Conservation (phyloP, 2,888 invertebrate species). For the Cyaniris semiargus region DNA sequence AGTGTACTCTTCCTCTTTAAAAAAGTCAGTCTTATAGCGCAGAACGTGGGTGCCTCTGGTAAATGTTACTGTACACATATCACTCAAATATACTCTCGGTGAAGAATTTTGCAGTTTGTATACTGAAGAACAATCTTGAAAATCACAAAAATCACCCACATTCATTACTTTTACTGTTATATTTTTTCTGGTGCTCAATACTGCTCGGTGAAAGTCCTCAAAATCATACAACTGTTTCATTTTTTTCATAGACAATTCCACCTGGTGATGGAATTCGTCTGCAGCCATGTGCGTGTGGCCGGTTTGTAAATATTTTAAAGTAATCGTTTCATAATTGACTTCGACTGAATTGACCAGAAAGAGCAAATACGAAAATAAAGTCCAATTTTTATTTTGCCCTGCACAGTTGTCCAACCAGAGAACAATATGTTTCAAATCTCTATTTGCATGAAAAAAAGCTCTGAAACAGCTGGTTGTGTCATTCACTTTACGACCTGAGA, state of each 20-base stretch:
- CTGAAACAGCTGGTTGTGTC: constrained; percentile 41
- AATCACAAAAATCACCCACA: constrained; percentile 38
- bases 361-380: constrained; percentile 42
- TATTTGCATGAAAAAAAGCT: constrained; percentile 38
- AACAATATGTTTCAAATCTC: constrained; percentile 37
- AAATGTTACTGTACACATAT: constrained; percentile 37
- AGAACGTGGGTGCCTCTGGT: constrained; percentile 35
- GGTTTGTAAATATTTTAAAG: constrained; percentile 38
- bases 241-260: constrained; percentile 46
- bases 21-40: constrained; percentile 36
- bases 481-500: constrained; percentile 39
- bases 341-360: constrained; percentile 32
- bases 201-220: constrained; percentile 36
- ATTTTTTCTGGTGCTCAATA: constrained; percentile 38
- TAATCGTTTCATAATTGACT: constrained; percentile 38
- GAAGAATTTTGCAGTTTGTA: constrained; percentile 42
- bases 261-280: constrained; percentile 50
- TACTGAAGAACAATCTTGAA: constrained; percentile 43
- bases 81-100: constrained; percentile 37
- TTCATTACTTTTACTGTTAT: constrained; percentile 43
- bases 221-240: constrained; percentile 38
- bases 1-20: constrained; percentile 32
- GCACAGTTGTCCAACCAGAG: constrained; percentile 47
- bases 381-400: constrained; percentile 45
- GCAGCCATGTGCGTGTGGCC: constrained; percentile 51